Conservation (phyloP, 2,888 invertebrate genomes). For the Sisyra nigra region DNA sequence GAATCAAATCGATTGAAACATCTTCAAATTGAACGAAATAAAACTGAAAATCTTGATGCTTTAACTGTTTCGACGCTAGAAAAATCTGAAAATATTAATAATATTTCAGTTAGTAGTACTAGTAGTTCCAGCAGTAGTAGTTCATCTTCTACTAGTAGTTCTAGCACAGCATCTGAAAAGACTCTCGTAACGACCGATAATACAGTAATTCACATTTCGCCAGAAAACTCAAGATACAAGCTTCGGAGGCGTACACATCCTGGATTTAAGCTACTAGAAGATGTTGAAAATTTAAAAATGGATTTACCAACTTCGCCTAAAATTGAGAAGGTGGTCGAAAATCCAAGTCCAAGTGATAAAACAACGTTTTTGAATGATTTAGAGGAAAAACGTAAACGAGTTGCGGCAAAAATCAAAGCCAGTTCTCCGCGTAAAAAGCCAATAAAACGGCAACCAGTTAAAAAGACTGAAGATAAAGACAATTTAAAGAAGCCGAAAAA, state of each 20-base stretch:
- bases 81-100: neutral
- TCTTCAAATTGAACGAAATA: neutral
- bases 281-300: neutral
- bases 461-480: neutral
- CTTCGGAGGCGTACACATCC: too few relatives aligned
- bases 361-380: constrained; percentile 16
- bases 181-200: neutral
- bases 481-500: neutral
- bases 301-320: neutral
- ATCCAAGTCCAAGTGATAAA: neutral
- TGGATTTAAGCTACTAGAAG: neutral
- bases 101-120: too few relatives aligned
- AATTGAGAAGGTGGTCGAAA: neutral
- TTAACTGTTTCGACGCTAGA: neutral
- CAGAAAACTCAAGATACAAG: too few relatives aligned
- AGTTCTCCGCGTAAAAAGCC: constrained; percentile 3
- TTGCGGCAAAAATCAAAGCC: constrained; percentile 13
- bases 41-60: neutral
- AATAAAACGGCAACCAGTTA: neutral
- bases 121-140: neutral
- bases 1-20: constrained; percentile 4
- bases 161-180: neutral
- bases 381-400: constrained; percentile 19
- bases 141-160: neutral
- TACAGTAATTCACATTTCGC: constrained; percentile 1